Base-by-base conservation (phyloP, 2,888 invertebrate genomes). In the Melieria crassipennis region DNA sequence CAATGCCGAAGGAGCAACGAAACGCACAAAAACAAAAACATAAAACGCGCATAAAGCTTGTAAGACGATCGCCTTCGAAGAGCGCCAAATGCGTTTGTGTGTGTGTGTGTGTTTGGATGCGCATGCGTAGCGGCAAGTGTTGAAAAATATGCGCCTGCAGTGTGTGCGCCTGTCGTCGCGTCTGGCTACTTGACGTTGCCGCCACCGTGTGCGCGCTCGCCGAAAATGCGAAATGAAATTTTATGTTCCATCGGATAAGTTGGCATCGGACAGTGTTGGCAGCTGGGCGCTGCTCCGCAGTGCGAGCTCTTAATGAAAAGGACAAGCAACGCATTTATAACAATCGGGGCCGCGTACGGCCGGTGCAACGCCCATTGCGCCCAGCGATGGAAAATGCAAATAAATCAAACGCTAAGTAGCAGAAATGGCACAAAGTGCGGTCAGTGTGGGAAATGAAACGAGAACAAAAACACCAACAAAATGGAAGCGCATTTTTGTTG, bases 261-360 rank as follows among this genome's bases (percentile, higher is more conserved):
- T 30, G 30, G 30, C 30, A 30, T 30, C 30, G 30, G 30, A 30
- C 30, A 30, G 30, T 30, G 30, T 30, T 30, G 30, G 30, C 30
- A 30, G 30, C 30, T 30, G 30, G 30, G 30, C 30, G 30, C 30
- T 30, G 30, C 30, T 30, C 3, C 1, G 30, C 30, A 72, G 69
- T 73, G 69, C 74, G 50, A 56, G 62, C 42, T 48, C 48, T 69
- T 76, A 78, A 77, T 76, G 73, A 75, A 76, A 76, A 76, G 72
- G 76, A 75, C 78, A 75, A 75, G 78, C 75, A 78, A 73, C 75
- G 75, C 78, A 79, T 79, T 80, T 76, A 78, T 79, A 79, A 78
- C 77, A 80, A 79, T 79, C 80, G 30, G 30, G 30, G 30, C 30
- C 30, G 2, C 30, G 2, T 30, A 2, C 30, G 30, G 30, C 30